These are phyloP conservation scores for Drosophila setifemur DNA, from an alignment of 1,140 invertebrate genomes.

Conservation along the genomic window DNA sequence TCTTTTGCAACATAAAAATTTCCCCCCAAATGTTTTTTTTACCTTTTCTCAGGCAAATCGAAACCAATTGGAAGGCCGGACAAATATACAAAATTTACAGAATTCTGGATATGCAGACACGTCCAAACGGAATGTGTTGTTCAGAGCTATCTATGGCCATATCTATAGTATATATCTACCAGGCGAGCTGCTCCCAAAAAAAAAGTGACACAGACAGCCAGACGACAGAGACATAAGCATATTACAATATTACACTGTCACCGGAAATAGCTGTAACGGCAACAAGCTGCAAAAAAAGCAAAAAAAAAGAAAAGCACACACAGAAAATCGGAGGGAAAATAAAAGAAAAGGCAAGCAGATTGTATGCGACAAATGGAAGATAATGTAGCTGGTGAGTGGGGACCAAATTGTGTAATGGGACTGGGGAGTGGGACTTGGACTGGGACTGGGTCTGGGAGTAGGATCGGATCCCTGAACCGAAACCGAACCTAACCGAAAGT, in stretches of 20 bases:
- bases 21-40: too few relatives aligned
- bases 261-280: conserved; percentile 63
- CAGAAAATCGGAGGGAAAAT: conserved; percentile 11
- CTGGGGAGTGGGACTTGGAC: conserved; percentile 2
- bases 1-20: too few relatives aligned
- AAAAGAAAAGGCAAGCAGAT: conserved; percentile 64
- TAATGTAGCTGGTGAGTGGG: conserved; percentile 69
- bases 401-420: conserved; percentile 7
- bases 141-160: conserved; percentile 34
- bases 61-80: conserved; percentile 11
- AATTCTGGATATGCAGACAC: background rate
- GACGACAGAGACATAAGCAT: conserved; percentile 74
- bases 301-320: background rate
- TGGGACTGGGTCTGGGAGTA: conserved; percentile 1
- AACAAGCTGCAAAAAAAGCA: conserved; percentile 21
- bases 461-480: conserved; percentile 17
- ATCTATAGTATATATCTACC: too few relatives aligned
- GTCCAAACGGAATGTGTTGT: conserved; percentile 9
- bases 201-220: conserved; percentile 51
- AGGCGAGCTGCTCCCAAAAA: conserved; percentile 23
- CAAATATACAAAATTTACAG: conserved; percentile 36
- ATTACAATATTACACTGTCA: conserved; percentile 81
- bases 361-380: conserved; percentile 80
- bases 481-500: conserved; percentile 11
- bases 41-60: too few relatives aligned